Percentiles rank a stretch among this genome's conserved stretches.
phyloP scores from a whole-genome alignment of 2,888 invertebrate genomes.

The Lithophane semibrunnea region DNA sequence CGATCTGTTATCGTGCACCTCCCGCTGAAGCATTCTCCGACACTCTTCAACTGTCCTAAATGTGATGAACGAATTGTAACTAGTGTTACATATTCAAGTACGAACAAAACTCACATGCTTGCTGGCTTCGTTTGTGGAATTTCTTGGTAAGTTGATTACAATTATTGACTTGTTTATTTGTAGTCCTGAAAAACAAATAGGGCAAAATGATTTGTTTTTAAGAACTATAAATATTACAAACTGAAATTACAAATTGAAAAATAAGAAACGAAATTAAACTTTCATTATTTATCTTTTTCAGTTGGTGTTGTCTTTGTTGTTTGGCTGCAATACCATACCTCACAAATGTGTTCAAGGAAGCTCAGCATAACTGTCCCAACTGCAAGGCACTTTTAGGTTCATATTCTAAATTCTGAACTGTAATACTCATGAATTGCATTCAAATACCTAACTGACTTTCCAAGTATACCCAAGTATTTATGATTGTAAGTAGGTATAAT shows the following conservation, averaged over 20 bases:
- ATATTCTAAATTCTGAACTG: conserved; percentile 71
- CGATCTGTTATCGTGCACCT: conserved; percentile 79
- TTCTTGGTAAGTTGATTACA: conserved; percentile 74
- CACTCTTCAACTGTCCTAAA: conserved; percentile 77
- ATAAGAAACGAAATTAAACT: not conserved
- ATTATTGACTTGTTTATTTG: not conserved
- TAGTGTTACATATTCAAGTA: conserved; percentile 81
- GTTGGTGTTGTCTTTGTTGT: conserved; percentile 87
- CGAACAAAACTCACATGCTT: conserved; percentile 83
- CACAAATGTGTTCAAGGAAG: conserved; percentile 79
- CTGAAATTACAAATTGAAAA: too few species aligned
- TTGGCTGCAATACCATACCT: conserved; percentile 84
- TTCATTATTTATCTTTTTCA: conserved; percentile 70
- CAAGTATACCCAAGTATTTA: conserved; percentile 9
- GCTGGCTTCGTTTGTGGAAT: conserved; percentile 87
- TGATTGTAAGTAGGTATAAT: not conserved
- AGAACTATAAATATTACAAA: not conserved
- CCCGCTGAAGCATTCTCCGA: conserved; percentile 76
- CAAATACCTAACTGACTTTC: not conserved
- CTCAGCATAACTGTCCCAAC: conserved; percentile 84
- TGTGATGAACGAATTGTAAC: conserved; percentile 81
- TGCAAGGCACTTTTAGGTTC: conserved; percentile 82
- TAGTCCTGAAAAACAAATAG: not conserved
- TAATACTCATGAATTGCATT: conserved; percentile 22
- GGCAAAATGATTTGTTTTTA: not conserved